Evolutionary conservation across 2,797 vertebrate genomes (phyloP).

Genomic region (Selene dorsalis): DNA sequence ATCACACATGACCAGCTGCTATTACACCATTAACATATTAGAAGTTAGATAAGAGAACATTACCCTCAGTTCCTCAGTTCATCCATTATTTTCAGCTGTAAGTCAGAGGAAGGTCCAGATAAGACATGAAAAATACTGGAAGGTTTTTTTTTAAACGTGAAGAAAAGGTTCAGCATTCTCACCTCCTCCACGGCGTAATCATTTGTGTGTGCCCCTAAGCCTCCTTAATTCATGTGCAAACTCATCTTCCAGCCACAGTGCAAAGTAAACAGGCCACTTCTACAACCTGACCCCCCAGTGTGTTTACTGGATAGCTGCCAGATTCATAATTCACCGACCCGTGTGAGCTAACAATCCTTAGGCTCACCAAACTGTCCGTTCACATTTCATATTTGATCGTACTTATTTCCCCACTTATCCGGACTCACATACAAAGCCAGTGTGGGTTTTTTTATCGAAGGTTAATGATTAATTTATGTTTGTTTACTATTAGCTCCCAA

Average conservation of each 20-base stretch:
- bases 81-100: background rate
- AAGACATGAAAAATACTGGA: background rate
- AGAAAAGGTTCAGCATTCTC: background rate
- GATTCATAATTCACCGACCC: constrained; percentile 18
- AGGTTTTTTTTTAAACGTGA: background rate
- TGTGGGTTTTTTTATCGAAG: constrained; percentile 3
- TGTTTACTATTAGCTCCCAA: constrained; percentile 30
- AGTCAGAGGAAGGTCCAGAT: background rate
- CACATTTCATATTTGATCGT: constrained; percentile 21
- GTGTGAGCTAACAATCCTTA: background rate
- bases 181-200: background rate
- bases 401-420: constrained; percentile 6
- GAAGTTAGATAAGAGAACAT: background rate
- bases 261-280: background rate
- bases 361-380: background rate
- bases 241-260: background rate
- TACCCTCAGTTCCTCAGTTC: background rate
- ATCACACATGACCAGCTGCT: background rate
- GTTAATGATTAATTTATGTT: constrained; percentile 32
- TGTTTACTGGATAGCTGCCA: background rate
- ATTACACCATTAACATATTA: background rate
- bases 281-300: background rate
- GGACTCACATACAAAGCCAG: constrained; percentile 20
- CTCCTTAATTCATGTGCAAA: background rate
- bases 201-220: background rate